Percentiles rank a stretch among this genome's conserved stretches.
Evolutionary conservation across 1,140 invertebrate species (phyloP).

Genomic region (Nebria ingens): DNA sequence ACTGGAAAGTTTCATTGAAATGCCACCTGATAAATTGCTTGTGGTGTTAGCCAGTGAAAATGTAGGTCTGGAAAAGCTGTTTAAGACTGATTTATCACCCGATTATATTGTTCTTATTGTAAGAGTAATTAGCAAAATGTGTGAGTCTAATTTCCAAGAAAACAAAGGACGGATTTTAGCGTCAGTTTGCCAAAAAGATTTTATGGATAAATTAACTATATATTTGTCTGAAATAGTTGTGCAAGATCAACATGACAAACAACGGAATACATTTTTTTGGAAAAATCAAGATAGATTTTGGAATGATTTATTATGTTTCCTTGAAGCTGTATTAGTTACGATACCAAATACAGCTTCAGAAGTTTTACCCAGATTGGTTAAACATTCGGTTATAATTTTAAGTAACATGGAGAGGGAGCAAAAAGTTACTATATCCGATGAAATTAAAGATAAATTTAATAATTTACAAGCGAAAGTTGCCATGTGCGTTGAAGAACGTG

Average conservation of each 20-base stretch:
- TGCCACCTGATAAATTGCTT: slow-evolving; percentile 15
- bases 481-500: slow-evolving; percentile 23
- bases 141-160: slow-evolving; percentile 30
- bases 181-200: slow-evolving; percentile 31
- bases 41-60: slow-evolving; percentile 11
- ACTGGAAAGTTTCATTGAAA: slow-evolving; percentile 17
- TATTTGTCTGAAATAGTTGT: slow-evolving; percentile 35
- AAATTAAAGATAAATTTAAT: slow-evolving; percentile 25
- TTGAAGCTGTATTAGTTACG: slow-evolving; percentile 29
- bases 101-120: slow-evolving; percentile 20
- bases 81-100: slow-evolving; percentile 11
- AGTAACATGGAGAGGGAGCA: slow-evolving; percentile 30
- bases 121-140: slow-evolving; percentile 32
- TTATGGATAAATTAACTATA: slow-evolving; percentile 27
- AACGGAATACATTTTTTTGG: slow-evolving; percentile 34
- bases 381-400: slow-evolving; percentile 29
- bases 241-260: slow-evolving; percentile 23
- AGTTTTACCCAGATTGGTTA: slow-evolving; percentile 32
- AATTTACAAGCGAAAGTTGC: slow-evolving; percentile 28
- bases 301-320: slow-evolving; percentile 31
- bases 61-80: slow-evolving; percentile 14
- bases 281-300: slow-evolving; percentile 33
- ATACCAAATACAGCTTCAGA: slow-evolving; percentile 32
- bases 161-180: slow-evolving; percentile 31
- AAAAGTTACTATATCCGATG: slow-evolving; percentile 27